These are phyloP conservation scores for Drosophila murphyi DNA, from an alignment of 1,140 invertebrate genomes.

Conservation along the genomic window DNA sequence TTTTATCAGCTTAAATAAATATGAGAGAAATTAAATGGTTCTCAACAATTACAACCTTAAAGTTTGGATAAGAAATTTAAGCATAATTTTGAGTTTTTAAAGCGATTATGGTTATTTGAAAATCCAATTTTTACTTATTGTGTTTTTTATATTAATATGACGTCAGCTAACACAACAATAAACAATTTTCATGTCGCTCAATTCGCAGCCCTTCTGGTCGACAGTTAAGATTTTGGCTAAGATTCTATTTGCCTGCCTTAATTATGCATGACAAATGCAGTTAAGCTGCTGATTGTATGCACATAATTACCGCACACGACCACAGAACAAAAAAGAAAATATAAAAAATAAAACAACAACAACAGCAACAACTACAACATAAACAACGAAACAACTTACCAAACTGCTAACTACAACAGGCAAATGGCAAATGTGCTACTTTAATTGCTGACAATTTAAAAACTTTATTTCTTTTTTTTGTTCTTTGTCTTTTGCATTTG, in stretches of 20 bases:
- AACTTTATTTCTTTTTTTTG: conserved; percentile 50
- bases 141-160: not conserved
- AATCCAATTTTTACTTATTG: not conserved
- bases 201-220: conserved; percentile 52
- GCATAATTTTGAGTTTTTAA: too few relatives aligned
- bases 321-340: conserved; percentile 12
- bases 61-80: too few relatives aligned
- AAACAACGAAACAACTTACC: conserved; percentile 45
- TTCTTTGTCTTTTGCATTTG: conserved; percentile 56
- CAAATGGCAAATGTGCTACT: conserved; percentile 57
- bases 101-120: not conserved
- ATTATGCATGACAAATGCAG: conserved; percentile 75
- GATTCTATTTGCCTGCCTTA: conserved; percentile 60
- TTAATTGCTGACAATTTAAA: conserved; percentile 77
- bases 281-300: conserved; percentile 72
- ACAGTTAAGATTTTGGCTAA: conserved; percentile 54
- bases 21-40: too few relatives aligned
- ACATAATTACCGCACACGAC: conserved; percentile 64
- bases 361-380: conserved; percentile 20
- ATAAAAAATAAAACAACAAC: conserved; percentile 16
- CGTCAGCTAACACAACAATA: not conserved
- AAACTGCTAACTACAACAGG: conserved; percentile 56
- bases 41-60: too few relatives aligned
- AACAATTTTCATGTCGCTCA: conserved; percentile 25
- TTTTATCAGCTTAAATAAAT: too few relatives aligned